Base-by-base conservation (phyloP, 2,888 invertebrate genomes). In the Drosophila subquinaria region DNA sequence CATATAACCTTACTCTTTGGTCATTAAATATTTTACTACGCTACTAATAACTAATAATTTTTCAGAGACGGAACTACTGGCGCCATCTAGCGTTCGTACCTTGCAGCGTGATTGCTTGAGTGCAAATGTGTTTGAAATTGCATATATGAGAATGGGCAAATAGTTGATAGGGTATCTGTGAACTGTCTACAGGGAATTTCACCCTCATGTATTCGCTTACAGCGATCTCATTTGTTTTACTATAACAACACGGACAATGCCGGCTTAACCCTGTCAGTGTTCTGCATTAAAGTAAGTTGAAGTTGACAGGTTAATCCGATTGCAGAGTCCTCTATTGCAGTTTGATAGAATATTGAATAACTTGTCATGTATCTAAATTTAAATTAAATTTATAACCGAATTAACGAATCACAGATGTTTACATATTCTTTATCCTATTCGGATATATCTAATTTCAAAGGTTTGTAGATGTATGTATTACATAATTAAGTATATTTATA, bases 241-340 rank as follows among this genome's bases (percentile, higher is more conserved):
- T 43, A 43, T 35, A 35, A 43, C 33, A 56, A 43, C 43, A 56
- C 43, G 43, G 33, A 13, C 10, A 43, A 43, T 42, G 56, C 35
- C 56, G 33, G 33, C 43, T 56, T 45, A 56, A 56, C 43, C n/a
- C 56, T n/a, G 20, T 6, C 33, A 56, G 9, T 13, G n/a, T 17
- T 33, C 10, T 30, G 17, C 17, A 33, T 30, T 17, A 10, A 17
- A 42, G 40, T 5, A 42, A 33, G 17, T 38, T 20, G 33, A 30
- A 43, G 56, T 45, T 57, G 56, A 57, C 35, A 20, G 35, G 8
- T 9, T 45, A 57, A 57, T 45, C 45, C 56, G 45, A 45, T 43
- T 56, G 56, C 35, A 35, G 43, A 56, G 33, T 56, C 20, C 10
- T 45, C 35, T 6, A 35, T 56, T 33, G 20, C 13, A 51, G 20